Evolutionary conservation across 2,113 vertebrate genomes (phyloP), one percentile per base, ranked within the genome.

Genomic region (Lepidothrix coronata): DNA sequence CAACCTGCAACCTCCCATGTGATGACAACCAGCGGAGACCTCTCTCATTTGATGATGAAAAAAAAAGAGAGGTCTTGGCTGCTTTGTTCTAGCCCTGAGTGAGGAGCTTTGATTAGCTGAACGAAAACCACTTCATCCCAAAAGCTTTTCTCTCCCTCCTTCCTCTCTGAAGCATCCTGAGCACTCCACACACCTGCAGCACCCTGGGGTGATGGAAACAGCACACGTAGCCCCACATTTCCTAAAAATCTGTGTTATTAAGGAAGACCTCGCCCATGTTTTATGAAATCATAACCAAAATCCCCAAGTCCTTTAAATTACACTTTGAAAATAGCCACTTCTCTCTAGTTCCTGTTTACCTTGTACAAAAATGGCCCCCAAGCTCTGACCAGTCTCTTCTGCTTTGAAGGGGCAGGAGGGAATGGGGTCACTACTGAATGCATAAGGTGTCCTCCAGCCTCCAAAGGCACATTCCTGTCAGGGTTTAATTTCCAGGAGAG

Each of bases 161-260:
- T 90, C 91, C 90, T 95, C 73, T 57, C 75, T 92, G 92, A 90
- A 95, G 79, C 44, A 86, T 61, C 92, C 65, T 95, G 71, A 93
- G 41, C 68, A 67, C 79, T 90, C 62, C 35, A 22, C 31, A 80
- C 90, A 94, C 90, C 95, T 96, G 93, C 92, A 91, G 83, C 88
- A 81, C 82, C 88, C 85, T 89, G 95, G 91, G 73, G 97, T 94
- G 95, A 91, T 92, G 85, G 43, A 63, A 94, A 88, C 12, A 66
- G 52, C n/a, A 52, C n/a, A 54, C 1, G 0, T 62, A 84, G n/a
- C 63, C 28, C 91, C 54, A 54, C 23, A 77, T 80, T 83, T 88
- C 82, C 72, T 61, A 74, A 91, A 88, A 79, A 11, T 68, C 18
- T 30, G 7, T 70, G 11, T 24, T 76, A 14, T 55, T 91, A 86